These are phyloP conservation scores for Cydia pomonella DNA, from an alignment of 1,140 invertebrate species.

Conservation along the genomic window DNA sequence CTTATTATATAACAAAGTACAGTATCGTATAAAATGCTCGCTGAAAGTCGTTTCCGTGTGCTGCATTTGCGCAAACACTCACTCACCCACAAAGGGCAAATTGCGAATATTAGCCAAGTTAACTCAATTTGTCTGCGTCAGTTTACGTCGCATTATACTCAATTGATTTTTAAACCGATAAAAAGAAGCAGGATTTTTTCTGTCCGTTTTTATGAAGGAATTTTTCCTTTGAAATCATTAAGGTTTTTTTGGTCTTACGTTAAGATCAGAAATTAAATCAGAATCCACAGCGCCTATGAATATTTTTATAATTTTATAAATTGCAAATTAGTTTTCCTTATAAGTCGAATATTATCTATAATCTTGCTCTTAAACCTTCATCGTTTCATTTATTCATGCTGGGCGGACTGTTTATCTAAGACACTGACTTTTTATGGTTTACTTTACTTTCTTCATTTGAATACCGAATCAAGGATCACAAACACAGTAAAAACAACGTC, in stretches of 20 bases:
- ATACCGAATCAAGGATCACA: background rate
- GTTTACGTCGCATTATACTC: slow-evolving; percentile 21
- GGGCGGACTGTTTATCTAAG: slow-evolving; percentile 4
- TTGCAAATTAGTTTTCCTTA: background rate
- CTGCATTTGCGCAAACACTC: slow-evolving; percentile 25
- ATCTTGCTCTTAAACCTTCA: slow-evolving; percentile 14
- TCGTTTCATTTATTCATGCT: slow-evolving; percentile 23
- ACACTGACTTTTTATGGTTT: slow-evolving; percentile 28
- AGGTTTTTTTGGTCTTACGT: background rate
- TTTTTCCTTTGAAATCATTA: background rate
- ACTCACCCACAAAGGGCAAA: slow-evolving; percentile 23
- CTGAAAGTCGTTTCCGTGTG: background rate
- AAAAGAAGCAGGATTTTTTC: background rate
- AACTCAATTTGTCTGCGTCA: slow-evolving; percentile 26
- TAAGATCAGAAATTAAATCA: background rate
- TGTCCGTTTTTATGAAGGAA: background rate
- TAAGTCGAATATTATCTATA: background rate
- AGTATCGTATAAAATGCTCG: background rate
- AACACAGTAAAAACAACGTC: background rate
- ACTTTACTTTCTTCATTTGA: slow-evolving; percentile 23
- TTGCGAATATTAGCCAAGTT: slow-evolving; percentile 26
- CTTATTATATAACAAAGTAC: background rate
- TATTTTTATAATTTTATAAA: background rate
- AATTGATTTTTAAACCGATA: slow-evolving; percentile 1
- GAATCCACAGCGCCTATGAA: background rate